Conservation (phyloP, 2,113 vertebrate genomes). For the Chloebia gouldiae region DNA sequence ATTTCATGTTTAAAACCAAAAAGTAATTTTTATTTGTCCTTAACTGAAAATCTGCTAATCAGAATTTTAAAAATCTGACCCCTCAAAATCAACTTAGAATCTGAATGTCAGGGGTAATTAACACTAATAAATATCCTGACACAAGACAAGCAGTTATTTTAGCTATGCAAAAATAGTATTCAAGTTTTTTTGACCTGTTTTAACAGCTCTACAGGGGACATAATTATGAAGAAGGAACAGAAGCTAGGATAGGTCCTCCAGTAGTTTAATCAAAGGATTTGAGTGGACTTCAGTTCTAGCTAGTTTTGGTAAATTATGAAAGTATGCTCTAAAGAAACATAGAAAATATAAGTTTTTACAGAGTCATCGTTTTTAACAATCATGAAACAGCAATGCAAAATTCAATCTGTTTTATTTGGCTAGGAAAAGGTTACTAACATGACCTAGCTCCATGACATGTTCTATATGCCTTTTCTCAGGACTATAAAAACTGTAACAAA, state of each 20-base stretch:
- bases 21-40: not conserved
- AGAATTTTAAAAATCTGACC: not conserved
- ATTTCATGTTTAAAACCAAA: not conserved
- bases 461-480: not conserved
- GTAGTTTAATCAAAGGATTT: not conserved
- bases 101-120: not conserved
- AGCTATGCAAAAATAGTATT: not conserved
- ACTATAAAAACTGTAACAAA: not conserved
- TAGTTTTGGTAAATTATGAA: not conserved
- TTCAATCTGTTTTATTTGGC: not conserved
- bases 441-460: not conserved
- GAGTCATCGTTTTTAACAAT: not conserved
- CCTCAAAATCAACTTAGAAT: not conserved
- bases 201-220: not conserved
- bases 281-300: not conserved
- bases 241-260: not conserved
- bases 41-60: not conserved
- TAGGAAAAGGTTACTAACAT: not conserved
- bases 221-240: not conserved
- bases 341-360: not conserved
- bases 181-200: not conserved
- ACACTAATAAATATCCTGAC: not conserved
- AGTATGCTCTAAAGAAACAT: not conserved
- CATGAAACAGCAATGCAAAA: not conserved
- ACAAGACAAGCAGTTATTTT: not conserved